Conservation (phyloP, 2,797 vertebrate genomes). For the Falco rusticolus region DNA sequence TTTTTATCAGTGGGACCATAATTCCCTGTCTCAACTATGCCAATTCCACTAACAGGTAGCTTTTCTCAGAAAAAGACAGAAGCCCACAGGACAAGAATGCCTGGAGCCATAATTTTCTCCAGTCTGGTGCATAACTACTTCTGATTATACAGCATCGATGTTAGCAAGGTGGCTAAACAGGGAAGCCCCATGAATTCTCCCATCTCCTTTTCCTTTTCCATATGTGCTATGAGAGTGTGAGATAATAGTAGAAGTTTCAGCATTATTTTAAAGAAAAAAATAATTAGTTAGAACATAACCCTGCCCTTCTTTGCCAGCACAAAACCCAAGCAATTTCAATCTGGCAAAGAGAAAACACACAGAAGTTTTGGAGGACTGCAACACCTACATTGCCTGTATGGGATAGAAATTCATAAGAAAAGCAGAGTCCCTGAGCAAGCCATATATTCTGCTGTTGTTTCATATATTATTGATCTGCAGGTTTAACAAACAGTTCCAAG, state of each 20-base stretch:
- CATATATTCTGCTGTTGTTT: background rate
- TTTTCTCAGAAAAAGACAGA: background rate
- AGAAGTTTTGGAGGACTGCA: background rate
- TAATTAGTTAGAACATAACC: background rate
- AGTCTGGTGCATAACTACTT: background rate
- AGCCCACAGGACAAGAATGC: background rate
- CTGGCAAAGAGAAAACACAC: background rate
- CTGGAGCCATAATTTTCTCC: background rate
- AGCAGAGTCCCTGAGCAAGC: background rate
- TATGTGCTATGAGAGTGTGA: background rate
- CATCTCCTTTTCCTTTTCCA: background rate
- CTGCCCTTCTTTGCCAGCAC: background rate
- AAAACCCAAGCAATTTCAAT: conserved; percentile 2
- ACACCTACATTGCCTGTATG: background rate
- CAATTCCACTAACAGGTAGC: background rate
- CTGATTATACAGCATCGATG: conserved; percentile 8
- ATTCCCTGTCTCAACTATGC: background rate
- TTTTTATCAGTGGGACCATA: background rate
- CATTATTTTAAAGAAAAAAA: background rate
- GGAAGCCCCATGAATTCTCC: background rate
- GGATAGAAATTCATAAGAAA: background rate
- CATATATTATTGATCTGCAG: background rate
- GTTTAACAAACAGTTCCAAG: background rate
- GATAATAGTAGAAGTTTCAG: background rate
- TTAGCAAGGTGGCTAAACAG: background rate